Evolutionary conservation across 2,888 invertebrate genomes (phyloP).

Genomic region (Drosophila infuscata): DNA sequence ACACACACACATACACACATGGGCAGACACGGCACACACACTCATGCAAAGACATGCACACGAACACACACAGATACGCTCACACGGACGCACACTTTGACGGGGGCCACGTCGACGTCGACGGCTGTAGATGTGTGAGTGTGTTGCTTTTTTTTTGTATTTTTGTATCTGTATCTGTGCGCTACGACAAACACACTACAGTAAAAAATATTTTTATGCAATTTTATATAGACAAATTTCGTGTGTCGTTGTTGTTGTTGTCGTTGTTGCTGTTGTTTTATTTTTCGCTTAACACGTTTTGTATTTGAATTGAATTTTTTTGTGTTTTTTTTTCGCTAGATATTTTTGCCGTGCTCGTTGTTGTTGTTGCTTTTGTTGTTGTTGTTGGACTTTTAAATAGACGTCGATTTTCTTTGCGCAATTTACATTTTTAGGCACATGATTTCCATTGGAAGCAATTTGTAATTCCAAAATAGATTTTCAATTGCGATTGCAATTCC

Average conservation of each 20-base stretch:
- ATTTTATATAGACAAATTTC: conserved; percentile 76
- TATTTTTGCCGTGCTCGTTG: conserved; percentile 66
- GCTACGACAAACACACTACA: conserved; percentile 57
- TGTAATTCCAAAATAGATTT: conserved; percentile 72
- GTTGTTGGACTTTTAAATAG: conserved; percentile 75
- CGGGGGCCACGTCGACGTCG: conserved; percentile 69
- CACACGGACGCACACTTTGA: conserved; percentile 52
- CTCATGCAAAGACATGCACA: conserved; percentile 42
- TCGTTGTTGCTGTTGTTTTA: conserved; percentile 53
- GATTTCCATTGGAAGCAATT: conserved; percentile 79
- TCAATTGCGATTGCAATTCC: conserved; percentile 60
- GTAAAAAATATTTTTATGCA: conserved; percentile 79
- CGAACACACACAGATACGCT: conserved; percentile 38
- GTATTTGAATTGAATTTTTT: conserved; percentile 74
- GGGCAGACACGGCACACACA: conserved; percentile 34
- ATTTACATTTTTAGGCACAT: conserved; percentile 82
- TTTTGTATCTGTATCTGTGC: conserved; percentile 59
- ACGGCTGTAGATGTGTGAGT: conserved; percentile 57
- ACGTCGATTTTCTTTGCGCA: conserved; percentile 79
- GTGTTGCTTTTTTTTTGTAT: conserved; percentile 50
- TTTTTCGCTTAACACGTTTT: conserved; percentile 76
- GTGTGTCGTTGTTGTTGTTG: conserved; percentile 60
- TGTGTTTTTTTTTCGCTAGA: conserved; percentile 58
- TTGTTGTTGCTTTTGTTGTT: conserved; percentile 41
- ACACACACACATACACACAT: conserved; percentile 27